Evolutionary conservation across 2,113 vertebrate genomes (phyloP).

Genomic region (Phylloscopus whistleri): DNA sequence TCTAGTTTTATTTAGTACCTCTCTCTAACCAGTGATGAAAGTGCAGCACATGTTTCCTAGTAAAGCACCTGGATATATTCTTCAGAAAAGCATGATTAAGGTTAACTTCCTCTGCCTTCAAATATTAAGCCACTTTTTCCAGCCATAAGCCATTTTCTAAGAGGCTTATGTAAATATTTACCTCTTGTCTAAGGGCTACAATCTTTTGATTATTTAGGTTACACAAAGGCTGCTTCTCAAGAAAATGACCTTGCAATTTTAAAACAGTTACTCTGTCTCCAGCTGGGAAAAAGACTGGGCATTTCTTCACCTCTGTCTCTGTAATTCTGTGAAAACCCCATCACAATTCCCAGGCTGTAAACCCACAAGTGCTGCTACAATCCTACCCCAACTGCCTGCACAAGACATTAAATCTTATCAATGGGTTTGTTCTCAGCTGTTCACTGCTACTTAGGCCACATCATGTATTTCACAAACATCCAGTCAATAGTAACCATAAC

Average conservation of each 20-base stretch:
- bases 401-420: background rate
- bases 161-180: background rate
- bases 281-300: background rate
- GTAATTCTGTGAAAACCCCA: background rate
- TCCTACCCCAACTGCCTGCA: background rate
- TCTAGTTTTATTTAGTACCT: background rate
- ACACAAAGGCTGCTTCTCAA: background rate
- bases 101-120: background rate
- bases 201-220: slow-evolving; percentile 4
- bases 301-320: background rate
- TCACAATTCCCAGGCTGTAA: background rate
- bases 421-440: background rate
- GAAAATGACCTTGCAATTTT: background rate
- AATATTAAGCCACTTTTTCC: background rate
- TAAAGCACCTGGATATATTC: background rate
- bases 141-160: background rate
- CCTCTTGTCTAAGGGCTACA: background rate
- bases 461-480: background rate
- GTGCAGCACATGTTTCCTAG: background rate
- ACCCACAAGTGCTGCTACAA: background rate
- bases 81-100: background rate
- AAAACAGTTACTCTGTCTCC: background rate
- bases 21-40: background rate
- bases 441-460: background rate
- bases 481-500: background rate